Evolutionary conservation across 2,113 vertebrate species (phyloP), one percentile per base, ranked within the genome.

Genomic region (Holacanthus passer): DNA sequence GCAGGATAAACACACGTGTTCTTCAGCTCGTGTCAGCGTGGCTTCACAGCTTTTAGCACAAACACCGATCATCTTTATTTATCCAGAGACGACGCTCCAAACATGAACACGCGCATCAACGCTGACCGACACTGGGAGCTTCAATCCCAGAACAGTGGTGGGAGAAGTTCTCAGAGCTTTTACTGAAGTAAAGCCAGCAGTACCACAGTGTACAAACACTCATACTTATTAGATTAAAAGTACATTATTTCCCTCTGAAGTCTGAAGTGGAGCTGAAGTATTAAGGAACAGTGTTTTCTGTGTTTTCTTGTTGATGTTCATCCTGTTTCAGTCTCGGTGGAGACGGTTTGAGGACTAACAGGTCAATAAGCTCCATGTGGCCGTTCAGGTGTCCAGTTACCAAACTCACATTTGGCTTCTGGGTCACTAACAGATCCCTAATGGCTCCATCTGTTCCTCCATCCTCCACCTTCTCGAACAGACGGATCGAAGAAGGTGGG

Each of bases 291-390:
- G n/a, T n/a, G n/a, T n/a, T 37, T 37, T 45, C 5, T 45, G 9
- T 41, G 24, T 29, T 2, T 17, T 56, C 4, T 10, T 56, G 52
- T 66, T 56, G 41, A 6, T 39, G 63, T 41, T 64, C 13, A 32
- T 67, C 35, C 22, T 19, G 27, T 50, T 48, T 52, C 74, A 31
- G 35, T 17, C 56, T 58, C 53, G 32, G 65, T 13, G 24, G 65
- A 48, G 39, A 2, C 11, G 31, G 24, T 29, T 27, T 29, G 19
- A 65, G 58, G 67, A 37, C 39, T 47, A 77, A 39, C 67, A 62
- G 81, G 76, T 85, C 79, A 75, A 90, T 65, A 32, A 79, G 60
- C 84, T 88, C 86, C 83, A 82, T 81, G 81, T 89, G 85, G 68
- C 37, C 7, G 24, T 43, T 74, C 27, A 27, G 43, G 88, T 77